Conservation (phyloP, 2,113 vertebrate genomes). For the Calidris pygmaea region DNA sequence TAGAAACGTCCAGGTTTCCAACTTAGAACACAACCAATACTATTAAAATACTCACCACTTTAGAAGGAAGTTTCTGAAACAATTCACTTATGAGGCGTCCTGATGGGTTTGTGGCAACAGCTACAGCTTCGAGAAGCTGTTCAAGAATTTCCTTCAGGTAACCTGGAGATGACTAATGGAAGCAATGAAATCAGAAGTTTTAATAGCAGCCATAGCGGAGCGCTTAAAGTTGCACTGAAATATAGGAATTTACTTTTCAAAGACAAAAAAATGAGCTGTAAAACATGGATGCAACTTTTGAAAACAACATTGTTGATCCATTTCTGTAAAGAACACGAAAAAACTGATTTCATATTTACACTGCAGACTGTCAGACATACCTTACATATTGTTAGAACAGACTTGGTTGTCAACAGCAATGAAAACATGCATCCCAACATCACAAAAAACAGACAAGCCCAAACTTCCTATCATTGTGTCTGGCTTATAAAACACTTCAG, state of each 20-base stretch:
- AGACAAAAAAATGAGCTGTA: neutral
- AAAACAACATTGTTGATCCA: neutral
- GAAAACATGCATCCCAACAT: neutral
- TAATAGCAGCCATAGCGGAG: neutral
- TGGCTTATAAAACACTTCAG: neutral
- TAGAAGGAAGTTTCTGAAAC: conserved; percentile 98
- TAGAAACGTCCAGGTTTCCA: neutral
- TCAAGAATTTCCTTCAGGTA: conserved; percentile 92
- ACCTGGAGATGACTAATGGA: conserved; percentile 78
- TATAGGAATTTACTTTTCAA: neutral
- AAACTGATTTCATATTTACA: neutral
- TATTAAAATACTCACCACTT: conserved; percentile 83
- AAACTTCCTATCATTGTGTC: neutral
- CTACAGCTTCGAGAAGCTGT: conserved; percentile 92
- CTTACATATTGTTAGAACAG: neutral
- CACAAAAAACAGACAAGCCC: neutral
- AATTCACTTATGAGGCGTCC: conserved; percentile 94
- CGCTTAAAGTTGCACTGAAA: neutral
- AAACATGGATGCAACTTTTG: neutral
- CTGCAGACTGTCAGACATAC: neutral
- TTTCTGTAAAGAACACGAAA: neutral
- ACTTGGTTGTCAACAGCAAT: neutral
- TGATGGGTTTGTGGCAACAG: conserved; percentile 87
- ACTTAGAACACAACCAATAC: neutral
- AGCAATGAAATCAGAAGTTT: neutral